Conservation (phyloP, 2,113 vertebrate species). For the Hippocampus comes region DNA sequence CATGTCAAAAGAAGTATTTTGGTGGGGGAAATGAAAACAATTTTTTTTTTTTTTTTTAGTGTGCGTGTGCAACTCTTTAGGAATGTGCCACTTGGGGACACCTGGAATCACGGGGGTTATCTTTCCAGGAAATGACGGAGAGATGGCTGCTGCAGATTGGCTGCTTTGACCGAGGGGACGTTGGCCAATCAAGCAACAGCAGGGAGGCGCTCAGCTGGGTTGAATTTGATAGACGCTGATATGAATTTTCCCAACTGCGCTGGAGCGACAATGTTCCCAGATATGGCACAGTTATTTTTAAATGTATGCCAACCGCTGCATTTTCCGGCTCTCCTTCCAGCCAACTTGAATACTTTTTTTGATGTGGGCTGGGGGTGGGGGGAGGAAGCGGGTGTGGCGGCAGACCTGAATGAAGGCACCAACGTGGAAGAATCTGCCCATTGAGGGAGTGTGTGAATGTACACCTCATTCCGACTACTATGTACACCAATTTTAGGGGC, state of each 20-base stretch:
- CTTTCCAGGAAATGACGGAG: slow-evolving; percentile 69
- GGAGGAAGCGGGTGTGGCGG: slow-evolving; percentile 43
- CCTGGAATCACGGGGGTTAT: slow-evolving; percentile 61
- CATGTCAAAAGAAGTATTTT: not conserved
- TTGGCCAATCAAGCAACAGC: slow-evolving; percentile 48
- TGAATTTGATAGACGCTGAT: slow-evolving; percentile 37
- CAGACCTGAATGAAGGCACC: slow-evolving; percentile 97
- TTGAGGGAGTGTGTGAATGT: slow-evolving; percentile 95
- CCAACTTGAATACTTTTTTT: slow-evolving; percentile 83
- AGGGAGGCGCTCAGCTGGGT: slow-evolving; percentile 63
- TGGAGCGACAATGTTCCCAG: not conserved
- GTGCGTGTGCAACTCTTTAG: slow-evolving; percentile 17
- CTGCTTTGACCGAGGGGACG: slow-evolving; percentile 49
- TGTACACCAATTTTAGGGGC: slow-evolving; percentile 98
- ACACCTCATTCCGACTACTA: slow-evolving; percentile 99
- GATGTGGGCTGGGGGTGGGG: not conserved
- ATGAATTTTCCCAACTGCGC: not conserved
- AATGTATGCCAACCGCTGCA: slow-evolving; percentile 71
- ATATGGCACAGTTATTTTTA: slow-evolving; percentile 71
- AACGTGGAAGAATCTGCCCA: slow-evolving; percentile 99
- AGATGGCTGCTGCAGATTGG: slow-evolving; percentile 69
- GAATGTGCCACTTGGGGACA: slow-evolving; percentile 64
- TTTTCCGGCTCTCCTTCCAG: slow-evolving; percentile 70
- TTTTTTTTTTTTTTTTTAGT: too few relatives aligned
- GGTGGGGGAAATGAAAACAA: not conserved